These are phyloP conservation scores for Tokudaia tokunoshimensis DNA, from an alignment of 2,797 vertebrate species.

Conservation along the genomic window DNA sequence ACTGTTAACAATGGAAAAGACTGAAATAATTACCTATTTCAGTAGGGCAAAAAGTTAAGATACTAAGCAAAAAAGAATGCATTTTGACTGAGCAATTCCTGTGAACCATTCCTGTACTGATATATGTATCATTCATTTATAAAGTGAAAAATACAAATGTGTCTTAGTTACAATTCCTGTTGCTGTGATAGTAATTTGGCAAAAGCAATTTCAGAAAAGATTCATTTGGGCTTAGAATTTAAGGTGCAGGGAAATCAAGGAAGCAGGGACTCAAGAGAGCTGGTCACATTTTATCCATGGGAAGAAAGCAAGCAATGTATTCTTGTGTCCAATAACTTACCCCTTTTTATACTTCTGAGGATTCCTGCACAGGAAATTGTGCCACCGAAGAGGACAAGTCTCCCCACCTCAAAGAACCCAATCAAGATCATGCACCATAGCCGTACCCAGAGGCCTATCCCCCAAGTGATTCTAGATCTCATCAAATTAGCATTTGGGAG, in stretches of 20 bases:
- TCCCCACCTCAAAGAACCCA: not conserved
- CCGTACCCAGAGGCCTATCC: not conserved
- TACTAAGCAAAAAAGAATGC: not conserved
- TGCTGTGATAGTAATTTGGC: not conserved
- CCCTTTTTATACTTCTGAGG: not conserved
- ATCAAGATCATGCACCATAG: not conserved
- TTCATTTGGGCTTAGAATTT: not conserved
- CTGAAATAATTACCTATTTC: not conserved
- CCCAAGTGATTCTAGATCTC: not conserved
- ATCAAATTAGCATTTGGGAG: not conserved
- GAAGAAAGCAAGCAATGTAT: not conserved
- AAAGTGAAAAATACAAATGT: not conserved
- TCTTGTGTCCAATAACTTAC: too few relatives aligned
- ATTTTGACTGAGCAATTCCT: constrained; percentile 28
- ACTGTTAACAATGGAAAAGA: not conserved
- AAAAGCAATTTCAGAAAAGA: not conserved
- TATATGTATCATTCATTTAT: not conserved
- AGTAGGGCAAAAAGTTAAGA: constrained; percentile 30
- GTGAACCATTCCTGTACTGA: not conserved
- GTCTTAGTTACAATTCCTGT: not conserved
- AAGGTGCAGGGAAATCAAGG: not conserved
- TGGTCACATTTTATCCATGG: not conserved
- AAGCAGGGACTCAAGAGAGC: not conserved
- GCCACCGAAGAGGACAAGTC: not conserved
- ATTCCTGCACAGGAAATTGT: not conserved